Evolutionary conservation across 2,797 vertebrate genomes (phyloP), one percentile per base, ranked within the genome.

Genomic region (Lindbergichthys nudifrons): DNA sequence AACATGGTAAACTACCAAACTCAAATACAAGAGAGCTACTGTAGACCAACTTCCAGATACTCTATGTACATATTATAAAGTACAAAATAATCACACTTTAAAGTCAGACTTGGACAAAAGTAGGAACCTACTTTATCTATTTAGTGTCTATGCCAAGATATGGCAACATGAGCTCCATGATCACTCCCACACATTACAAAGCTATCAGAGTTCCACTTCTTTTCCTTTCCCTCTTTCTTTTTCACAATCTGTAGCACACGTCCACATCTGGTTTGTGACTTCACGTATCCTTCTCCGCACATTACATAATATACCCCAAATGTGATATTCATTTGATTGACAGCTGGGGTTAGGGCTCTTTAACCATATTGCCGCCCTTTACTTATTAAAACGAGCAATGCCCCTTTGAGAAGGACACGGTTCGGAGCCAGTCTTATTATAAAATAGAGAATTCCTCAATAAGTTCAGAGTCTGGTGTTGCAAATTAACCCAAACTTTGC

Each of bases 131-230:
- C 43, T 73, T 70, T 46, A 30, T 81, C 36, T 75, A 42, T 77
- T 82, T 87, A 82, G 83, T 84, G 83, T 88, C 45, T 48, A 50
- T 58, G 51, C 75, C 63, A 80, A 58, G 72, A 70, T 19, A 23
- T 74, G 78, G 83, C 82, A 73, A 54, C 39, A 21, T 3, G 54
- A 60, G 65, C 67, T 76, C 50, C 10, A 6, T 0, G 51, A 51
- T 74, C 54, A 69, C 60, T 54, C 47, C 57, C 57, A 73, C 52
- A 51, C 63, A 68, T 64, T 58, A 39, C 72, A 67, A 66, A 42
- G 39, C 51, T 60, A 48, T 71, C 48, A 1, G 12, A 69, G 64
- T 77, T 80, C 81, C 58, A 77, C 63, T 82, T 83, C 48, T 57
- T 41, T 9, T 65, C 39, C 60, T 75, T 75, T 77, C 54, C 65